phyloP scores from a whole-genome alignment of 1,140 invertebrate species.

The Ceratosolen solmsi region DNA sequence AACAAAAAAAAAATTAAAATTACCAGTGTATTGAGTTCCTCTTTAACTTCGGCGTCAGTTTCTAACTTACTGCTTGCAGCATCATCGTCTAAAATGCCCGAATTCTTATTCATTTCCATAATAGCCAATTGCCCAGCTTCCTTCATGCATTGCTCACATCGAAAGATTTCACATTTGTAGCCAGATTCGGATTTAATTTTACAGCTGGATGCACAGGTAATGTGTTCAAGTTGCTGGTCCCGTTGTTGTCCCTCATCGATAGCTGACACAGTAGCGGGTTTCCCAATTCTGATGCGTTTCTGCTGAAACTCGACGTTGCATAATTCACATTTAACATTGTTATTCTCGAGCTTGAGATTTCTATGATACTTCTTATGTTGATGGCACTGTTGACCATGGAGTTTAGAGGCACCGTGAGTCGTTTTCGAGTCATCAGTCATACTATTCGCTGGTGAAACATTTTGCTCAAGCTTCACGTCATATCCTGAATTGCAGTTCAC shows the following conservation, averaged over 20 bases:
- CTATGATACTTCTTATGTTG: slow-evolving; percentile 45
- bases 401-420: background rate
- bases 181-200: slow-evolving; percentile 69
- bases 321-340: slow-evolving; percentile 71
- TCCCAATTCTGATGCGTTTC: background rate
- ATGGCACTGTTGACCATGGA: background rate
- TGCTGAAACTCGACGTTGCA: slow-evolving; percentile 56
- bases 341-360: slow-evolving; percentile 69
- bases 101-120: slow-evolving; percentile 71
- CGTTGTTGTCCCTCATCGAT: slow-evolving; percentile 58
- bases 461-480: slow-evolving; percentile 69
- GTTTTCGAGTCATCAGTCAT: background rate
- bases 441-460: slow-evolving; percentile 59
- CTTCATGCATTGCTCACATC: slow-evolving; percentile 71
- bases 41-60: slow-evolving; percentile 67
- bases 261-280: slow-evolving; percentile 59
- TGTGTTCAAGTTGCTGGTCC: slow-evolving; percentile 63
- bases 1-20: background rate
- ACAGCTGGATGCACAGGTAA: background rate
- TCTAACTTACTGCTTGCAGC: slow-evolving; percentile 68
- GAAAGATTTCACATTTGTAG: slow-evolving; percentile 69
- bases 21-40: slow-evolving; percentile 48
- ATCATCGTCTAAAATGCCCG: slow-evolving; percentile 67
- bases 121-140: slow-evolving; percentile 65
- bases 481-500: slow-evolving; percentile 59